phyloP scores from a whole-genome alignment of 64 coral and sea anemone species.

The Actinia tenebrosa region DNA sequence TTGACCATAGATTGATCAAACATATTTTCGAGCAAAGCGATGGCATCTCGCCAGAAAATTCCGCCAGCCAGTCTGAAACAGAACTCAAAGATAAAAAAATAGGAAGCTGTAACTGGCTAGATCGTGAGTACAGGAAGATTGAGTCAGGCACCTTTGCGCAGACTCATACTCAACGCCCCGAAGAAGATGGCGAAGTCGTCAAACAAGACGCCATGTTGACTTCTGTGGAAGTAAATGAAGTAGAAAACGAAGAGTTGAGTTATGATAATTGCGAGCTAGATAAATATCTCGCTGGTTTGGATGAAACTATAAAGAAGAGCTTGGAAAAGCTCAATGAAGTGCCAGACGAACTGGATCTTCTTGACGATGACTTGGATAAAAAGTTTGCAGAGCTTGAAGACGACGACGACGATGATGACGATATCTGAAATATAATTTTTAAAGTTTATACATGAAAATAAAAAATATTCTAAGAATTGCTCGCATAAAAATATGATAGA shows the following conservation, averaged over 20 bases:
- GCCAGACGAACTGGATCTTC: slow-evolving; percentile 74
- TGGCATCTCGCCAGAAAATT: neutral
- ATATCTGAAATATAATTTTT: neutral
- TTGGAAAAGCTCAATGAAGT: slow-evolving; percentile 79
- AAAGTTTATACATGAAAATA: neutral
- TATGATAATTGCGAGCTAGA: slow-evolving; percentile 70
- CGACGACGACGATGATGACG: neutral
- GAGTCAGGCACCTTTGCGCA: slow-evolving; percentile 26
- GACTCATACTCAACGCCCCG: neutral
- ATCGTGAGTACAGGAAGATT: slow-evolving; percentile 6
- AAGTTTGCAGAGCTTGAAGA: slow-evolving; percentile 68
- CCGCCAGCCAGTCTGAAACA: neutral
- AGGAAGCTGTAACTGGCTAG: slow-evolving; percentile 31
- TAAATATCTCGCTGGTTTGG: slow-evolving; percentile 74
- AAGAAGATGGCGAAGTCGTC: slow-evolving; percentile 48
- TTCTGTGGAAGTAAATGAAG: slow-evolving; percentile 35
- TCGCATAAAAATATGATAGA: too few relatives aligned
- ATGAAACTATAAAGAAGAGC: slow-evolving; percentile 84
- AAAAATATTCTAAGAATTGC: too few relatives aligned
- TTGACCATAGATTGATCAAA: slow-evolving; percentile 10
- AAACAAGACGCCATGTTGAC: slow-evolving; percentile 76
- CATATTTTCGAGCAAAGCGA: slow-evolving; percentile 25
- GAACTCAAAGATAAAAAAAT: slow-evolving; percentile 11
- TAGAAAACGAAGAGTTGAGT: slow-evolving; percentile 66
- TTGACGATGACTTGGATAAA: slow-evolving; percentile 47